phyloP scores from a whole-genome alignment of 1,140 invertebrate species.

The Pachyrhynchus sulphureomaculatus region DNA sequence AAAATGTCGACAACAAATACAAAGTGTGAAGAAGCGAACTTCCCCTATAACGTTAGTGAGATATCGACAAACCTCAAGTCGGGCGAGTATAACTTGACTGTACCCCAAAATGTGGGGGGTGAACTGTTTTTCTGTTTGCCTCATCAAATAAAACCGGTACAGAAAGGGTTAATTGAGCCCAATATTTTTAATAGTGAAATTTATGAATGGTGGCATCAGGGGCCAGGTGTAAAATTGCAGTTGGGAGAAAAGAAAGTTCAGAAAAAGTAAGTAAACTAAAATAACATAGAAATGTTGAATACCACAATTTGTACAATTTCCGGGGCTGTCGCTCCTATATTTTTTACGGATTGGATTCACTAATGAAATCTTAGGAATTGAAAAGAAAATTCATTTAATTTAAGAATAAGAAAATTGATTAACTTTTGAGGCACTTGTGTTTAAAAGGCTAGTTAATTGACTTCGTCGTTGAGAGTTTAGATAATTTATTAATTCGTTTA shows the following conservation, averaged over 20 bases:
- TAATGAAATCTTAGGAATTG: too few relatives aligned
- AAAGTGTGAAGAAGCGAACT: constrained; percentile 35
- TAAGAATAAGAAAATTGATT: too few relatives aligned
- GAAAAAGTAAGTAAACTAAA: constrained; percentile 22
- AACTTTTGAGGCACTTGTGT: too few relatives aligned
- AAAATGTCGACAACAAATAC: constrained; percentile 36
- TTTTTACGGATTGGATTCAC: too few relatives aligned
- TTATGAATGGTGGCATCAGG: constrained; percentile 43
- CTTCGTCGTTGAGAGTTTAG: too few relatives aligned
- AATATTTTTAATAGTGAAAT: constrained; percentile 24
- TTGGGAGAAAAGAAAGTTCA: constrained; percentile 7
- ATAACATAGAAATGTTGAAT: too few relatives aligned
- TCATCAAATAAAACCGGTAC: constrained; percentile 23
- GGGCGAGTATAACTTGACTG: constrained; percentile 36
- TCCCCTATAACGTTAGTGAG: constrained; percentile 38
- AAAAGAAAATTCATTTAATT: too few relatives aligned
- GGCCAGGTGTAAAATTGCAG: constrained; percentile 34
- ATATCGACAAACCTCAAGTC: constrained; percentile 29
- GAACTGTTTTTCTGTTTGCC: constrained; percentile 44
- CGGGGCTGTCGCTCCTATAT: too few relatives aligned
- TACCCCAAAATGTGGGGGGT: constrained; percentile 37
- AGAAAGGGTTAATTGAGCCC: constrained; percentile 4
- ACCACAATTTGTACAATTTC: neutral
- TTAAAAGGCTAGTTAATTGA: too few relatives aligned
- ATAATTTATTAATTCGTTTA: too few relatives aligned